Percentiles rank a stretch among this genome's conserved stretches.
Evolutionary conservation across 2,113 vertebrate genomes (phyloP).

Genomic region (Ophthalmolycus amberensis): DNA sequence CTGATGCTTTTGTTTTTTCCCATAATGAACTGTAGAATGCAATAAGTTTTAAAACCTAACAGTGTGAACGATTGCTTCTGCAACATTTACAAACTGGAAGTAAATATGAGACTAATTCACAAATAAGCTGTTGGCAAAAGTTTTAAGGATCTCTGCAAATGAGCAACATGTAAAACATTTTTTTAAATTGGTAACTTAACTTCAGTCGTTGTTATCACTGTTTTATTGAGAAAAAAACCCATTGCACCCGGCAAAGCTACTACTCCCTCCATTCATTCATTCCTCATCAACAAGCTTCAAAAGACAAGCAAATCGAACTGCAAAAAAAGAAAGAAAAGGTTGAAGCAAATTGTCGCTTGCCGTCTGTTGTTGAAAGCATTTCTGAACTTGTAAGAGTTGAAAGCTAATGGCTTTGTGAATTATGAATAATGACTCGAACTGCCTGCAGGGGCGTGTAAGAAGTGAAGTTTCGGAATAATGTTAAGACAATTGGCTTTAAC

Average conservation of each 20-base stretch:
- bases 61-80: conserved; percentile 8
- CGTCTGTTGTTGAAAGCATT: conserved; percentile 57
- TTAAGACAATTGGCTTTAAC: conserved; percentile 53
- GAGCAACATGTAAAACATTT: neutral
- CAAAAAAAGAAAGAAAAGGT: conserved; percentile 13
- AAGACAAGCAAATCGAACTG: conserved; percentile 40
- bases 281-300: conserved; percentile 51
- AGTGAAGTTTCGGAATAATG: conserved; percentile 47
- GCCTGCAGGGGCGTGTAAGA: conserved; percentile 55
- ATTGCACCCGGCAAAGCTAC: conserved; percentile 31
- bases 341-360: conserved; percentile 44
- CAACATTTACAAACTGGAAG: conserved; percentile 8
- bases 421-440: conserved; percentile 65
- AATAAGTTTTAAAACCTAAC: neutral
- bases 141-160: neutral
- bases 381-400: conserved; percentile 65
- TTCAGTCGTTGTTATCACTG: conserved; percentile 16
- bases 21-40: neutral
- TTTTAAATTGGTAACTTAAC: conserved; percentile 24
- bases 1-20: conserved; percentile 6
- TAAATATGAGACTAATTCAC: neutral
- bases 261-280: conserved; percentile 40
- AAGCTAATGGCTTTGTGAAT: conserved; percentile 74
- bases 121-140: neutral
- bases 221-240: conserved; percentile 41